Evolutionary conservation across 2,888 invertebrate species (phyloP).

Genomic region (Chrysina gloriosa): DNA sequence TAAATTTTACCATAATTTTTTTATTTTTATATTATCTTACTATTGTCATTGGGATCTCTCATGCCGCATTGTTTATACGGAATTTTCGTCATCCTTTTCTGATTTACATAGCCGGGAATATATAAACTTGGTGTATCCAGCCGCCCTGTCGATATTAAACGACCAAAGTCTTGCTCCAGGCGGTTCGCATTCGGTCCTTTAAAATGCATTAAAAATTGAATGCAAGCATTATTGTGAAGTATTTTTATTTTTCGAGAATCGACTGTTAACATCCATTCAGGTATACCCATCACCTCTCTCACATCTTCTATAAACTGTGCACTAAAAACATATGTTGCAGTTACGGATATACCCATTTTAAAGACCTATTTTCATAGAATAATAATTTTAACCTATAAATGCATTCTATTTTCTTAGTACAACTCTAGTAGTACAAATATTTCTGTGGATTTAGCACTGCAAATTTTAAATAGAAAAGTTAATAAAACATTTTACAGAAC

Average conservation of each 20-base stretch:
- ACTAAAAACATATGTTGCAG: slow-evolving; percentile 65
- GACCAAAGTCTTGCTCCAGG: slow-evolving; percentile 84
- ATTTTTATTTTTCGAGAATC: slow-evolving; percentile 84
- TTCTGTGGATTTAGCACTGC: too few species aligned
- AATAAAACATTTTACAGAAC: too few species aligned
- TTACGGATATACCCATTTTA: too few species aligned
- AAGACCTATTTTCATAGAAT: too few species aligned
- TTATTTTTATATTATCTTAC: too few species aligned
- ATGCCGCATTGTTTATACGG: slow-evolving; percentile 83
- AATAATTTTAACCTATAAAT: too few species aligned
- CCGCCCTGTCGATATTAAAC: slow-evolving; percentile 78
- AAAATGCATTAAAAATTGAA: slow-evolving; percentile 89
- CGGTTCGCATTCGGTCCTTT: slow-evolving; percentile 83
- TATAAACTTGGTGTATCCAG: slow-evolving; percentile 80
- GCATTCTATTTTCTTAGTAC: too few species aligned
- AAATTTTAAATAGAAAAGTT: too few species aligned
- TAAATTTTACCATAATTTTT: too few species aligned
- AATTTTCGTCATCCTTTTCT: slow-evolving; percentile 76
- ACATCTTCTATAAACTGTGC: slow-evolving; percentile 87
- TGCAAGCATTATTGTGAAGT: slow-evolving; percentile 82
- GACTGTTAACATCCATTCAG: slow-evolving; percentile 90
- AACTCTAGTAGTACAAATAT: too few species aligned
- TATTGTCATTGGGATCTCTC: slow-evolving; percentile 78
- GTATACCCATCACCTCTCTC: slow-evolving; percentile 84
- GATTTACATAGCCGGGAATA: slow-evolving; percentile 80